Base-by-base conservation (phyloP, 2,797 vertebrate genomes). In the Anguilla obscura region DNA sequence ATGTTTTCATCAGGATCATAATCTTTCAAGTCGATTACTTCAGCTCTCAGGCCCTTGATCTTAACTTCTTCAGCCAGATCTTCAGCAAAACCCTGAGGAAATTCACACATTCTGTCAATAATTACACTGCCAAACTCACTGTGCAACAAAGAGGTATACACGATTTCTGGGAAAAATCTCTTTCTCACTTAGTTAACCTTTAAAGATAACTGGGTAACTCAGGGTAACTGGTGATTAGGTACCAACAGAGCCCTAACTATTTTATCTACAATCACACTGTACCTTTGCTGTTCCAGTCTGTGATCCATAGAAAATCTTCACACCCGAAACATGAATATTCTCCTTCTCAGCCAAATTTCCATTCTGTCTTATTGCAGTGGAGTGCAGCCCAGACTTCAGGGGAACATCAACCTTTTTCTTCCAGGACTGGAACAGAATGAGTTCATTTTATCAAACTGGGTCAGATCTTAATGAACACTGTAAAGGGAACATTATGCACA, bases 241-340 rank as follows among this genome's bases (percentile, higher is more conserved):
- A 54, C 9, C 9, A 14, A 54, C 9, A 10, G 52, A 54, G 9
- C 52, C 2, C 66, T 9, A 71, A 27, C 3, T 71, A 30, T 71
- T 74, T 74, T 74, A 21, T 36, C 10, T 74, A 74, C 63, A 69
- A 24, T 69, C 63, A 4, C 85, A 14, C 82, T 7, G 33, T 94
- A 99, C 98, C 97, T 98, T 97, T 85, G 98, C 98, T 1, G 98
- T 99, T 90, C 98, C 98, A 0, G 98, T 99, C 92, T 99, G 98
- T 16, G 98, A 98, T 3, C 97, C 98, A 54, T 96, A 98, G 90
- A 99, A 98, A 90, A 99, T 95, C 93, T 97, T 98, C 3, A 98
- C 96, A 33, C 93, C 95, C 0, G 96, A 95, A 83, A 98, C 96
- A 40, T 92, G 91, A 89, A 93, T 71, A 45, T 93, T 56, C 24